Evolutionary conservation across 2,113 vertebrate genomes (phyloP).

Genomic region (Tetrax tetrax): DNA sequence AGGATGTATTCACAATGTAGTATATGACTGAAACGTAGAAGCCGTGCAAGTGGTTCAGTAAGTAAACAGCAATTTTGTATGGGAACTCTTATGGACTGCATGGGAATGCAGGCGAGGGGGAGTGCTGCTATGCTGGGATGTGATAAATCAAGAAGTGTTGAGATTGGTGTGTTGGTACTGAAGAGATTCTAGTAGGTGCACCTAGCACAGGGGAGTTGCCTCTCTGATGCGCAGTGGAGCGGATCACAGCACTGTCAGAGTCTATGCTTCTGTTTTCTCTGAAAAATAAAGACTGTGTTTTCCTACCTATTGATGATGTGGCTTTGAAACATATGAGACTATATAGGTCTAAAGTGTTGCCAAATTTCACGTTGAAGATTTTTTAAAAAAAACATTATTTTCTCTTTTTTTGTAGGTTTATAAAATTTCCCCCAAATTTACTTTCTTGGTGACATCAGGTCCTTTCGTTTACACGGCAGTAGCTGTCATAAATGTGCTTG

Average conservation of each 20-base stretch:
- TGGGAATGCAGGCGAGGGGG: background rate
- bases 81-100: background rate
- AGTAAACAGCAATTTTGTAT: background rate
- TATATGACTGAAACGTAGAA: background rate
- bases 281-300: background rate
- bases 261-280: background rate
- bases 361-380: background rate
- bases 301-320: background rate
- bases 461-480: slow-evolving; percentile 91
- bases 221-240: background rate
- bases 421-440: slow-evolving; percentile 83
- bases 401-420: slow-evolving; percentile 78
- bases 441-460: slow-evolving; percentile 90
- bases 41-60: background rate
- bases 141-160: background rate
- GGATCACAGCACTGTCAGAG: background rate
- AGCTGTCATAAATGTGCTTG: slow-evolving; percentile 87
- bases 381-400: background rate
- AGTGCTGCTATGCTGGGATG: background rate
- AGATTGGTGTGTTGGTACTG: background rate
- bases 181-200: background rate
- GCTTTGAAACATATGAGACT: background rate
- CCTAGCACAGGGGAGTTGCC: background rate
- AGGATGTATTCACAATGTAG: background rate
- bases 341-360: background rate